phyloP scores from a whole-genome alignment of 2,113 vertebrate species.

The Ageneiosus marmoratus region DNA sequence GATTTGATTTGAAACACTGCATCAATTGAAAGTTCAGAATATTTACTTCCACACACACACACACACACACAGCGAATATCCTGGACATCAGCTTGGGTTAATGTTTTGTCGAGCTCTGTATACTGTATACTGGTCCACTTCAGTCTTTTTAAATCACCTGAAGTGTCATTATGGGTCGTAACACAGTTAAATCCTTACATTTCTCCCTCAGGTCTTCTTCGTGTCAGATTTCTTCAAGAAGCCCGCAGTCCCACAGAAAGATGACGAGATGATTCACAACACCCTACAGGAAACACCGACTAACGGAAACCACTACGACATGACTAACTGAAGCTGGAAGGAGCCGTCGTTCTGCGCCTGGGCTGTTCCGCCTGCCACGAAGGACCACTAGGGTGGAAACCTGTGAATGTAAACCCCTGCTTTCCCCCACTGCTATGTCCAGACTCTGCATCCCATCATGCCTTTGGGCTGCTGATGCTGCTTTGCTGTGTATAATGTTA shows the following conservation, averaged over 20 bases:
- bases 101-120: not conserved
- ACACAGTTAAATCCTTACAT: not conserved
- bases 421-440: constrained; percentile 39
- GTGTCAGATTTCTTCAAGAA: constrained; percentile 95
- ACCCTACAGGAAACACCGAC: constrained; percentile 86
- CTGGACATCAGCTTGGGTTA: not conserved
- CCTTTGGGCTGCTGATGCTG: constrained; percentile 82
- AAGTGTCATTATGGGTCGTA: no score
- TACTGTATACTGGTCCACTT: not conserved
- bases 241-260: constrained; percentile 67
- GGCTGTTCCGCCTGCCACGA: constrained; percentile 60
- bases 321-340: constrained; percentile 73
- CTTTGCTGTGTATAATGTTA: constrained; percentile 70
- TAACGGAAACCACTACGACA: constrained; percentile 86
- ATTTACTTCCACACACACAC: no score
- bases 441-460: constrained; percentile 57
- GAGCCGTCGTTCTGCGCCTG: not conserved
- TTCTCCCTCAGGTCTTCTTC: constrained; percentile 76
- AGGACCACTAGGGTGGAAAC: constrained; percentile 70
- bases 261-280: constrained; percentile 79
- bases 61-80: no score
- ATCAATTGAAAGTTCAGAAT: no score
- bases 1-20: no score
- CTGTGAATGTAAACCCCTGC: constrained; percentile 75
- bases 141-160: not conserved